Evolutionary conservation across 2,797 vertebrate genomes (phyloP).

Genomic region (Vultur gryphus): DNA sequence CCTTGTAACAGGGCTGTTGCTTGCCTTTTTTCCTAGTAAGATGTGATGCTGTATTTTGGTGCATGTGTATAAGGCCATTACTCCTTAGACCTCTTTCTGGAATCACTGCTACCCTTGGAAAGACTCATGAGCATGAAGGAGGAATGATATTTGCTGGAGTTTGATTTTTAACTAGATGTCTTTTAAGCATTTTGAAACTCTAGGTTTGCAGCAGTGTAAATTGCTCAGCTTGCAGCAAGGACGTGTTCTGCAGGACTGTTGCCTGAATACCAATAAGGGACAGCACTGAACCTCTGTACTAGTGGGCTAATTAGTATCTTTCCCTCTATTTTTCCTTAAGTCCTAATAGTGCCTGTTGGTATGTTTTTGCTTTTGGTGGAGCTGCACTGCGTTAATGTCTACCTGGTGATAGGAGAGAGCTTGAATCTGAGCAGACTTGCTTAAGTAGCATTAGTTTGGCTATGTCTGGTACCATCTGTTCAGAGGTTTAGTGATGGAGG

Average conservation of each 20-base stretch:
- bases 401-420: neutral
- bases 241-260: neutral
- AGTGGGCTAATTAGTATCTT: neutral
- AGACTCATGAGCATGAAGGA: neutral
- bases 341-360: neutral
- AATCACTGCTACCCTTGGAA: neutral
- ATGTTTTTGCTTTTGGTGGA: neutral
- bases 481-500: neutral
- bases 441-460: neutral
- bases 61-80: rapidly evolving
- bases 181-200: neutral
- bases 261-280: neutral
- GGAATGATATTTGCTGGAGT: neutral
- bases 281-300: neutral
- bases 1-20: neutral
- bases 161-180: neutral
- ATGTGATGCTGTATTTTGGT: neutral
- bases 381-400: neutral
- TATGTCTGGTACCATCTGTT: neutral
- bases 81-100: neutral
- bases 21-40: neutral
- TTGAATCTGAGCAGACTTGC: neutral
- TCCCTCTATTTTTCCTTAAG: neutral
- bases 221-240: neutral
- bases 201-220: neutral